phyloP scores from a whole-genome alignment of 2,797 vertebrate species.

The Mus caroli region DNA sequence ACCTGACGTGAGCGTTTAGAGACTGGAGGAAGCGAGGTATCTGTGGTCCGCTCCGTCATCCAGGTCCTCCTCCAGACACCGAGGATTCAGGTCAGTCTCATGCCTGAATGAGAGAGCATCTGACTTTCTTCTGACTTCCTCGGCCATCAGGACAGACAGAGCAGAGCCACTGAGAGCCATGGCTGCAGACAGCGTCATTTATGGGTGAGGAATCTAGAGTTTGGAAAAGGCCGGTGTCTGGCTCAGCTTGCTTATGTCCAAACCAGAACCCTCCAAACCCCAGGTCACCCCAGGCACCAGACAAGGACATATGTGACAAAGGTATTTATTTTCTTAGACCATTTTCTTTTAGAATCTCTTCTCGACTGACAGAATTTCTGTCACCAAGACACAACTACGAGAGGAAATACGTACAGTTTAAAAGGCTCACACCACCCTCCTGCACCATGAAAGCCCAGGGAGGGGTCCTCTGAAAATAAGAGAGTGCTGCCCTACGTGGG shows the following conservation, averaged over 20 bases:
- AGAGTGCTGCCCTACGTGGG: not conserved
- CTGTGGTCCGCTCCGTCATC: not conserved
- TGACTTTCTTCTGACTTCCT: not conserved
- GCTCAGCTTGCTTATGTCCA: not conserved
- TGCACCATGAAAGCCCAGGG: not conserved
- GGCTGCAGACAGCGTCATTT: not conserved
- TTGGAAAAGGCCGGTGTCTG: not conserved
- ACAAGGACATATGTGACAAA: not conserved
- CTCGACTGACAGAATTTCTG: not conserved
- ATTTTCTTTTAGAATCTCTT: not conserved
- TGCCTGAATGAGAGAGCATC: not conserved
- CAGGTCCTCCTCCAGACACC: not conserved
- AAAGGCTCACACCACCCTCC: slow-evolving; percentile 4
- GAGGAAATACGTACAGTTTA: slow-evolving; percentile 1
- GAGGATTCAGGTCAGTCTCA: not conserved
- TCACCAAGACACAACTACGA: not conserved
- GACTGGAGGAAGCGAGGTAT: not conserved
- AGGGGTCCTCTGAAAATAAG: not conserved
- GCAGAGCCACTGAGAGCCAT: not conserved
- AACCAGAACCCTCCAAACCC: not conserved
- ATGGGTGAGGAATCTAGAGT: not conserved
- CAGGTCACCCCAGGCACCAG: not conserved
- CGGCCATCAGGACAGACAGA: not conserved
- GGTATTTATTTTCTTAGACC: not conserved
- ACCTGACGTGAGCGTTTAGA: not conserved